Evolutionary conservation across 2,797 vertebrate species (phyloP).

Genomic region (Microtus agrestis): DNA sequence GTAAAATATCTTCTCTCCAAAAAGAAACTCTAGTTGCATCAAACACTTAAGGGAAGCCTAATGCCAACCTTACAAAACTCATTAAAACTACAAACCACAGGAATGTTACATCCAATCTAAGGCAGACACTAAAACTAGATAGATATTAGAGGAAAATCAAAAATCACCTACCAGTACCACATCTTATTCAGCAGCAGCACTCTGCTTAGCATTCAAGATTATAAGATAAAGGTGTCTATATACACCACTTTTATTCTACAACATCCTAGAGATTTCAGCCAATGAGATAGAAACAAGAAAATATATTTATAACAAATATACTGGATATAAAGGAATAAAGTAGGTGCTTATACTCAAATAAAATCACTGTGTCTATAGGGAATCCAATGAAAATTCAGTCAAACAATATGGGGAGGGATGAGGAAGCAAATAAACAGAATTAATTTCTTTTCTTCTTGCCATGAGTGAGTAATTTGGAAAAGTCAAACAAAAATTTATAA

Average conservation of each 20-base stretch:
- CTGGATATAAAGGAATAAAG: neutral
- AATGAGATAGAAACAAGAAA: neutral
- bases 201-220: neutral
- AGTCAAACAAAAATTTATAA: neutral
- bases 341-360: neutral
- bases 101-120: neutral
- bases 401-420: neutral
- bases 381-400: neutral
- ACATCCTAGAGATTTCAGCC: neutral
- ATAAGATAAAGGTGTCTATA: neutral
- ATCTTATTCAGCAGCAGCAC: neutral
- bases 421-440: neutral
- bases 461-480: neutral
- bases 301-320: neutral
- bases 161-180: neutral
- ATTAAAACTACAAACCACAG: neutral
- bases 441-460: neutral
- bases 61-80: neutral
- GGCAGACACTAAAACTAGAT: neutral
- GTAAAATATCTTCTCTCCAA: neutral
- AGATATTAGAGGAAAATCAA: neutral
- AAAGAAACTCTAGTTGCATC: neutral
- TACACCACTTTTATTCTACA: neutral
- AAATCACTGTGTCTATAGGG: neutral
- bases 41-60: conserved; percentile 22